These are phyloP conservation scores for Dilophus febrilis DNA, from an alignment of 2,888 invertebrate species.

Conservation along the genomic window DNA sequence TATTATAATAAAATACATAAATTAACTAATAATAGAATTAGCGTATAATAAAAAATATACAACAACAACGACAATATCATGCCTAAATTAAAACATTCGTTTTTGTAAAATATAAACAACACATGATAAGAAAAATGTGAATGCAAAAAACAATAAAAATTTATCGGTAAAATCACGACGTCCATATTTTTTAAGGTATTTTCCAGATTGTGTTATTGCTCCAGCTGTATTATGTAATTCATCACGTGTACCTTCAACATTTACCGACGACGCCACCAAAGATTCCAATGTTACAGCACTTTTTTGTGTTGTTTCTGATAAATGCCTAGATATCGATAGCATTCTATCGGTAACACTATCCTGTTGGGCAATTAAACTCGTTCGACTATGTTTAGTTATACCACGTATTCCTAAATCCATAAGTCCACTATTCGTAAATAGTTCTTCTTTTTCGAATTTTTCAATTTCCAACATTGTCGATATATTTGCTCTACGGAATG, in stretches of 20 bases:
- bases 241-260: constrained; percentile 56
- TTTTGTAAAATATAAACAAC: constrained; percentile 88
- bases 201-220: constrained; percentile 75
- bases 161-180: constrained; percentile 91
- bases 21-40: no score
- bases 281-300: constrained; percentile 74
- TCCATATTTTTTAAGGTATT: constrained; percentile 84
- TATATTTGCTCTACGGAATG: constrained; percentile 67
- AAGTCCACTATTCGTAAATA: constrained; percentile 36
- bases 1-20: no score
- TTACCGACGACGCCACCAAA: constrained; percentile 50
- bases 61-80: no score
- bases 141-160: constrained; percentile 71
- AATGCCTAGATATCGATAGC: constrained; percentile 64
- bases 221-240: constrained; percentile 76
- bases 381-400: constrained; percentile 34
- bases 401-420: constrained; percentile 41
- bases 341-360: constrained; percentile 69
- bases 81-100: constrained; percentile 66
- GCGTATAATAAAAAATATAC: no score
- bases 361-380: constrained; percentile 32
- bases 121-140: constrained; percentile 75
- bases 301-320: constrained; percentile 73
- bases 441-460: constrained; percentile 52
- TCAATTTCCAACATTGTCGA: constrained; percentile 62